phyloP scores from a whole-genome alignment of 2,113 vertebrate species.

The Rhinopomastus cyanomelas region DNA sequence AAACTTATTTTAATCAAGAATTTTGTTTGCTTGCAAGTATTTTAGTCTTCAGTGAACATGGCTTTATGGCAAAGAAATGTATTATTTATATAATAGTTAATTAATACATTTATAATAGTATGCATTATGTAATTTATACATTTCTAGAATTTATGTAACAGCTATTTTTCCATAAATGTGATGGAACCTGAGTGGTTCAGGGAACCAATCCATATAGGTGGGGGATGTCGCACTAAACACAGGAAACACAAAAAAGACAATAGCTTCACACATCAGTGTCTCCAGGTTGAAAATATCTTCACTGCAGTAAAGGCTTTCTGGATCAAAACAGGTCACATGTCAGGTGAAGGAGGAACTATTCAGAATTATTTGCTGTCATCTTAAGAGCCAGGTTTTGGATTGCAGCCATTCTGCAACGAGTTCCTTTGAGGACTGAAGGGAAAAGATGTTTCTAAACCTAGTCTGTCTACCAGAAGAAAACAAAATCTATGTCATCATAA shows the following conservation, averaged over 20 bases:
- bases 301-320: not conserved
- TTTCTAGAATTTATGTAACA: too few species aligned
- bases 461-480: conserved; percentile 45
- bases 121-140: not conserved
- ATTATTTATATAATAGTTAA: too few species aligned
- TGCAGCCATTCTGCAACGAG: not conserved
- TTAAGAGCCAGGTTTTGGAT: not conserved
- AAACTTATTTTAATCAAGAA: not conserved
- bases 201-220: not conserved
- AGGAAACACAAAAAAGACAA: not conserved
- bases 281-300: not conserved
- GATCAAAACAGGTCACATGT: not conserved
- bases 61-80: not conserved
- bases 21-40: not conserved
- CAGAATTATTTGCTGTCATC: not conserved
- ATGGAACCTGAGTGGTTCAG: not conserved
- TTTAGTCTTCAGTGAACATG: not conserved
- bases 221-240: not conserved
- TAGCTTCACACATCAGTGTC: not conserved
- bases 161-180: not conserved
- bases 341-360: not conserved
- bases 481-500: not conserved
- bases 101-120: too few species aligned
- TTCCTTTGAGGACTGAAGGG: conserved; percentile 18
- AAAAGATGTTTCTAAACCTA: not conserved